Percentiles rank a stretch among this genome's conserved stretches.
Conservation (phyloP, 2,888 invertebrate genomes). For the Saturnia pavonia region DNA sequence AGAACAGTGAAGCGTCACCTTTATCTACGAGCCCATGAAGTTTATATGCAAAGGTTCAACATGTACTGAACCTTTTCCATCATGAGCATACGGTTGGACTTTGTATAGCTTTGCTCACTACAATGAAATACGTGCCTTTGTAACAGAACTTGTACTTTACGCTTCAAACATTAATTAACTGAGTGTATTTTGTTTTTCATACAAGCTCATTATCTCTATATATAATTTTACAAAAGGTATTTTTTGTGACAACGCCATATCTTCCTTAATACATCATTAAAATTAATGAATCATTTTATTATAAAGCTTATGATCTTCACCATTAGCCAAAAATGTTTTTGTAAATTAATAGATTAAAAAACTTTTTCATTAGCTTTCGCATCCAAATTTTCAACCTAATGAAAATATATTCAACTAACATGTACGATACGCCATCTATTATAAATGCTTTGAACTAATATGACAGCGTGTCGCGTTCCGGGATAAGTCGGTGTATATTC, state of each 20-base stretch:
- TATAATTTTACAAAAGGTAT: neutral
- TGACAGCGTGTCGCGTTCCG: no score
- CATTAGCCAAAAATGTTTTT: no score
- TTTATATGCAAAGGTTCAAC: constrained; percentile 17
- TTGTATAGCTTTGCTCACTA: constrained; percentile 23
- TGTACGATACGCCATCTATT: no score
- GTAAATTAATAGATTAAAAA: no score
- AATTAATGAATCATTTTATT: no score
- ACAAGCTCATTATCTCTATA: neutral
- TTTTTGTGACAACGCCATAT: neutral
- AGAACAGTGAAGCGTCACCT: neutral
- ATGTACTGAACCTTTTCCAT: constrained; percentile 11
- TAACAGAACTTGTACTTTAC: constrained; percentile 22
- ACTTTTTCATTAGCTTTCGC: no score
- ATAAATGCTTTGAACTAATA: no score
- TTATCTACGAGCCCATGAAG: constrained; percentile 13
- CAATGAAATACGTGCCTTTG: constrained; percentile 26
- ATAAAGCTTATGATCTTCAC: no score
- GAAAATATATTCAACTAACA: no score
- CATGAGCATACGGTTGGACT: constrained; percentile 15
- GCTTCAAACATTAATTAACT: constrained; percentile 15
- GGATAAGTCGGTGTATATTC: no score
- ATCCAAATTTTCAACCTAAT: no score
- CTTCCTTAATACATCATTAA: no score
- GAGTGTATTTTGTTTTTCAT: neutral